Base-by-base conservation (phyloP, 2,113 vertebrate genomes). In the Psammodynastes pulverulentus region DNA sequence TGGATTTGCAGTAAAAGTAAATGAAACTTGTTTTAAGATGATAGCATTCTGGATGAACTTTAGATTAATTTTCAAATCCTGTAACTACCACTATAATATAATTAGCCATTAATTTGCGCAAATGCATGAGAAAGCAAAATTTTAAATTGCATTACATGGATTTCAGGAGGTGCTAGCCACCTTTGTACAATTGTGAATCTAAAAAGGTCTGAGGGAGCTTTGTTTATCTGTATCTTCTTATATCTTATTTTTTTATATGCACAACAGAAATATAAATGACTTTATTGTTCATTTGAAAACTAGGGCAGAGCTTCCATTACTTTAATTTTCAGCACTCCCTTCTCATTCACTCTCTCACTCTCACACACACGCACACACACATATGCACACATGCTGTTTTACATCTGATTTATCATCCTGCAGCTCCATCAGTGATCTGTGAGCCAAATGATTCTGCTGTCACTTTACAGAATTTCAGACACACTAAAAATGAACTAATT, bases 381-480 rank as follows among this genome's bases (percentile, higher is more conserved):
- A 53, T 6, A 54, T 7, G 5, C 53, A 4, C 26, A 62, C 29
- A n/a, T 89, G 34, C 34, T 91, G 15, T 90, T 96, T 96, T 96
- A 90, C 92, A 94, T 94, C 86, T 51, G 89, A 92, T 95, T 93
- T 45, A 88, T 96, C 94, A 95, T 94, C 88, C 84, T 93, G 90
- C 79, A 93, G 29, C 53, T 95, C 87, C n/a, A 51, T 94, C 94
- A 87, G 85, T 93, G 94, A 96, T 95, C 95, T 96, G 94, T 88
- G 94, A 95, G 92, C 89, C 92, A 96, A 93, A 93, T 96, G 88
- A 96, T 96, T 95, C 93, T 90, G 93, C 92, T 96, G 95, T 95
- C 95, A 95, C 45, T 93, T 95, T 95, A 84, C 88, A 92, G 89
- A 79, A 72, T 84, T 91, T 95, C 91, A 94, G 67, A 94, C 87